phyloP scores from a whole-genome alignment of 2,888 invertebrate species.

The Dioctria linearis region DNA sequence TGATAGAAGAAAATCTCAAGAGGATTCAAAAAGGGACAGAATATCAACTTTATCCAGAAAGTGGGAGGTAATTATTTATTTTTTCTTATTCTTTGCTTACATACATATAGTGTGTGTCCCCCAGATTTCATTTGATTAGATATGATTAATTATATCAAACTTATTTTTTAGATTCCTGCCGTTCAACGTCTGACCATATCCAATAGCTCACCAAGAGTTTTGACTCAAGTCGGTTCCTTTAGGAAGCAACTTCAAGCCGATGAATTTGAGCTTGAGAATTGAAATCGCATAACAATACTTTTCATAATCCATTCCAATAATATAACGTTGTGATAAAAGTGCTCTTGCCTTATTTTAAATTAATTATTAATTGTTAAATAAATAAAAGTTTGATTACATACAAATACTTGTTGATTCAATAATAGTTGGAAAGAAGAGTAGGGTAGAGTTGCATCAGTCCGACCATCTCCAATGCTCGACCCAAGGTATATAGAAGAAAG shows the following conservation, averaged over 20 bases:
- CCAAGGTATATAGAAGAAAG: too few species aligned
- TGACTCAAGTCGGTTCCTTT: slow-evolving; percentile 80
- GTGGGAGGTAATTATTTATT: slow-evolving; percentile 71
- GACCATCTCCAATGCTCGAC: too few species aligned
- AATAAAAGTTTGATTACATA: too few species aligned
- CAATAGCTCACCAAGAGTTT: slow-evolving; percentile 71
- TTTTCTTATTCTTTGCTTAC: too few species aligned
- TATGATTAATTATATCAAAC: too few species aligned
- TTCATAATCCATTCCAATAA: slow-evolving; percentile 10
- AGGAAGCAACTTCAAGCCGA: slow-evolving; percentile 78
- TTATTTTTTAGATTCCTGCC: slow-evolving; percentile 74
- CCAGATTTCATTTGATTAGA: too few species aligned
- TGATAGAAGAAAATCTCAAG: slow-evolving; percentile 47
- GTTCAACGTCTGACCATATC: slow-evolving; percentile 73
- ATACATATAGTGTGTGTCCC: too few species aligned
- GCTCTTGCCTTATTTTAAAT: slow-evolving; percentile 21
- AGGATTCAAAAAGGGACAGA: slow-evolving; percentile 59
- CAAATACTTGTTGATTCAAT: too few species aligned
- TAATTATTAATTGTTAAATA: not conserved
- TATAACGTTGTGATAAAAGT: slow-evolving; percentile 31
- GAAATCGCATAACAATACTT: slow-evolving; percentile 10
- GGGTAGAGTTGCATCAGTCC: too few species aligned
- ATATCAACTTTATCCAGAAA: slow-evolving; percentile 71
- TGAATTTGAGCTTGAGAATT: slow-evolving; percentile 74
- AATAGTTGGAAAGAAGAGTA: too few species aligned